Percentiles rank a stretch among this genome's conserved stretches.
Conservation (phyloP, 2,797 vertebrate species). For the Liasis olivaceus region DNA sequence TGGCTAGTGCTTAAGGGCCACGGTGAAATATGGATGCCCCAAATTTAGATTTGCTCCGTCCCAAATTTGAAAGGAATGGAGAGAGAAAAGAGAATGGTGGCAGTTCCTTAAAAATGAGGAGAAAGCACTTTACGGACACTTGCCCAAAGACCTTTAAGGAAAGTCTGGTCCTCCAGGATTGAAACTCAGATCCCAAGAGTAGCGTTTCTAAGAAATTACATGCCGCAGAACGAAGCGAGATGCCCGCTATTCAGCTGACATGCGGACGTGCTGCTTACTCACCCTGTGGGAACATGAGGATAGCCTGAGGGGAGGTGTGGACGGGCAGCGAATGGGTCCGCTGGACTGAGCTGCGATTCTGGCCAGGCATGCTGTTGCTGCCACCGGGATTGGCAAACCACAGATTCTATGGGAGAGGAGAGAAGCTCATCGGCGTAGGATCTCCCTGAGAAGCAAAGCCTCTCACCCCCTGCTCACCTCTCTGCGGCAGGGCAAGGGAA, state of each 20-base stretch:
- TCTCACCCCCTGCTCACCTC: too few species aligned
- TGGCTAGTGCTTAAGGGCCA: not conserved
- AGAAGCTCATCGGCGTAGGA: not conserved
- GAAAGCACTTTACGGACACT: not conserved
- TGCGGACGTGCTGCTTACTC: slow-evolving; percentile 15
- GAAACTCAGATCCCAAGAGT: not conserved
- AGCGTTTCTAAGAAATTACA: not conserved
- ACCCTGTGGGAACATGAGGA: slow-evolving; percentile 97
- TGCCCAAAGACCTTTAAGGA: not conserved
- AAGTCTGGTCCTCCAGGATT: not conserved
- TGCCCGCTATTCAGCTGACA: not conserved
- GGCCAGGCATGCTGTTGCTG: slow-evolving; percentile 95
- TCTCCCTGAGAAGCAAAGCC: not conserved
- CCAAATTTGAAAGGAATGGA: not conserved
- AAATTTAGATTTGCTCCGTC: not conserved
- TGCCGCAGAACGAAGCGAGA: not conserved
- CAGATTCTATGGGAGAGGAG: slow-evolving; percentile 76
- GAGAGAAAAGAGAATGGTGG: too few species aligned
- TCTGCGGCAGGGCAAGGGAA: not conserved
- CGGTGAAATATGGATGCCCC: not conserved
- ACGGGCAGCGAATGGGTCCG: slow-evolving; percentile 94
- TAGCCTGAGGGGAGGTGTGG: slow-evolving; percentile 93
- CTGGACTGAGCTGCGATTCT: slow-evolving; percentile 94
- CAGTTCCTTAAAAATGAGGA: not conserved
- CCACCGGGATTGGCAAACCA: slow-evolving; percentile 95